Base-by-base conservation (phyloP, 35 echinoderm and acorn worm species). In the Chiridota heheva region DNA sequence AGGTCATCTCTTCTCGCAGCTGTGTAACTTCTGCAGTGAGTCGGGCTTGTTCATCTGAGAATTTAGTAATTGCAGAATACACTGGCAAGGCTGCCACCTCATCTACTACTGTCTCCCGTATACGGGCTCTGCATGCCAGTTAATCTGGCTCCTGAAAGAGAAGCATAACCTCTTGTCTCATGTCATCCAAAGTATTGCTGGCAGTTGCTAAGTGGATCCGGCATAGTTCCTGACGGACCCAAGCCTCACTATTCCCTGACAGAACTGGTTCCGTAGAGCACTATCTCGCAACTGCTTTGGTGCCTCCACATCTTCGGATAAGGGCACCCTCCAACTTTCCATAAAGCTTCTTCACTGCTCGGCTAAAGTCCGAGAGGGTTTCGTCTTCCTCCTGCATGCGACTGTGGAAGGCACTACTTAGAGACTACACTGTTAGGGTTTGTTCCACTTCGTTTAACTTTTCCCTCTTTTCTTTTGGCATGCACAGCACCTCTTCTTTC, bases 401-500 rank as follows among this genome's bases (percentile, higher is more conserved):
- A 81, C 44, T 81, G 40, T 81, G 78, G 16, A 81, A 46, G 12
- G 43, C 12, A 43, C 78, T 81, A 46, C 36, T 67, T 20, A 81
- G 15, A 30, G 78, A 40, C 33, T 44, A 65, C 33, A 65, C 10
- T 12, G 10, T 10, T 29, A 65, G 61, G 7, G 61, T 29, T 24
- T 29, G 20, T 7, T 56, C 32, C 7, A 77, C 40, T 34, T 77
- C 46, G 6, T 15, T 60, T 2, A 2, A 47, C 3, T 67, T 17
- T 18, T 79, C 43, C 36, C 73, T 30, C 10, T 63, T 34, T 1
- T 1, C 20, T 17, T 22, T 38, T 1, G 39, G 12, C 29, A 78
- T 39, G 38, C 72, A 87, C 60, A 31, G 33, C 24, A 87, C 48
- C 42, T 87, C 84, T 46, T 87, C 84, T 22, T 67, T 76, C 3